Conservation (phyloP, 1,140 invertebrate genomes). For the Macrosteles quadrilineatus region DNA sequence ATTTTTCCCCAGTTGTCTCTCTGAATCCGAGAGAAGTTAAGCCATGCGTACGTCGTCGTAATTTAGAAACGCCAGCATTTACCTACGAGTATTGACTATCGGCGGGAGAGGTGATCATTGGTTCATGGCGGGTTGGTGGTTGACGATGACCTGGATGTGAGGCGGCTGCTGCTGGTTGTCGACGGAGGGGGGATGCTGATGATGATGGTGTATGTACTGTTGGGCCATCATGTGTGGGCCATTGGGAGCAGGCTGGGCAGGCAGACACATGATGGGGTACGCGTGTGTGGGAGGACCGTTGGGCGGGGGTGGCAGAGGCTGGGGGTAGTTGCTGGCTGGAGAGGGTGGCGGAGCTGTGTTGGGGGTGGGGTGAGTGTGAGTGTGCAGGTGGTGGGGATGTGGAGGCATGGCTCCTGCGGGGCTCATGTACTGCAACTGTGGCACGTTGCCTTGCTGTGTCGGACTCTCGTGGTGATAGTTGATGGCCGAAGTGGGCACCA, state of each 20-base stretch:
- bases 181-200: conserved; percentile 33
- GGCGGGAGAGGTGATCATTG: neutral
- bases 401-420: conserved; percentile 46
- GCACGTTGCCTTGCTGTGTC: conserved; percentile 39
- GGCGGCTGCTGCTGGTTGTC: conserved; percentile 5
- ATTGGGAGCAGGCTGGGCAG: conserved; percentile 56
- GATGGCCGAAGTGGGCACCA: conserved; percentile 42
- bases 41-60: neutral
- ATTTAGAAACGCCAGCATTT: neutral
- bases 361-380: conserved; percentile 59
- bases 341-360: conserved; percentile 55
- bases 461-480: conserved; percentile 60
- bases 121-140: conserved; percentile 1
- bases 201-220: conserved; percentile 40
- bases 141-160: conserved; percentile 10
- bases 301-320: conserved; percentile 55
- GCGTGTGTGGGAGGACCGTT: conserved; percentile 54
- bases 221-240: conserved; percentile 54
- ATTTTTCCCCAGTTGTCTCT: no score
- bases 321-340: conserved; percentile 49
- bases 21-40: neutral
- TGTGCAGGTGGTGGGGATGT: conserved; percentile 60
- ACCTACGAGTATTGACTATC: conserved; percentile 1
- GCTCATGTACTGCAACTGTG: conserved; percentile 60
- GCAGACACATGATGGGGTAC: conserved; percentile 62